These are phyloP conservation scores for Spondyliosoma cantharus DNA, from an alignment of 2,797 vertebrate species.

Conservation along the genomic window DNA sequence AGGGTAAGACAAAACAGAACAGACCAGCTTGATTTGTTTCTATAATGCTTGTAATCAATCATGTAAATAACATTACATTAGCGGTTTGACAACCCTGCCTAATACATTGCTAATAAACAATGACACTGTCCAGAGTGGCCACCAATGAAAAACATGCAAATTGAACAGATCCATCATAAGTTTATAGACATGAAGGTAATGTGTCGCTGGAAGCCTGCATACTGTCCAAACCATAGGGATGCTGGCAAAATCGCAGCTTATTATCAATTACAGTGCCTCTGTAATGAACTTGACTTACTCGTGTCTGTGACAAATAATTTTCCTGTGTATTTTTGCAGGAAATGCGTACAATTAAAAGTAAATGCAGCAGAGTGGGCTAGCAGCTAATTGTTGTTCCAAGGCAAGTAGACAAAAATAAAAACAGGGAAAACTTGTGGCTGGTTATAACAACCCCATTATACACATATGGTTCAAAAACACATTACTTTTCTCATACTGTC, in stretches of 20 bases:
- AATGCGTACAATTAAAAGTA: too few relatives aligned
- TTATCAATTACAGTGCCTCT: neutral
- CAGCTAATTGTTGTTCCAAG: too few relatives aligned
- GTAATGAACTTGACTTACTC: neutral
- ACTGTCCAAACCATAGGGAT: neutral
- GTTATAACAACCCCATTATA: too few relatives aligned
- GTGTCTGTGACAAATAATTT: neutral
- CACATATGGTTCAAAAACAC: too few relatives aligned
- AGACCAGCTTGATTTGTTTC: neutral
- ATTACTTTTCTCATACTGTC: too few relatives aligned
- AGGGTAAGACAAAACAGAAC: neutral
- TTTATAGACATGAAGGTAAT: conserved; percentile 10
- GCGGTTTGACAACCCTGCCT: conserved; percentile 20
- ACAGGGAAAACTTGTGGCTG: too few relatives aligned
- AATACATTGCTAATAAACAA: conserved; percentile 24
- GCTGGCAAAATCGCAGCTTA: neutral
- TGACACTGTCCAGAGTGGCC: conserved; percentile 1
- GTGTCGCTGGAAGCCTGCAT: neutral
- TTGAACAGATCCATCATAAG: conserved; percentile 25
- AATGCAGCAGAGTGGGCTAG: too few relatives aligned
- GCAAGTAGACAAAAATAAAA: too few relatives aligned
- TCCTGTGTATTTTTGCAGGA: too few relatives aligned
- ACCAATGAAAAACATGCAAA: conserved; percentile 13
- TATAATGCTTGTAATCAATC: conserved; percentile 32
- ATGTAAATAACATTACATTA: conserved; percentile 28